Base-by-base conservation (phyloP, 2,888 invertebrate genomes). In the Orchesellides sinensis region DNA sequence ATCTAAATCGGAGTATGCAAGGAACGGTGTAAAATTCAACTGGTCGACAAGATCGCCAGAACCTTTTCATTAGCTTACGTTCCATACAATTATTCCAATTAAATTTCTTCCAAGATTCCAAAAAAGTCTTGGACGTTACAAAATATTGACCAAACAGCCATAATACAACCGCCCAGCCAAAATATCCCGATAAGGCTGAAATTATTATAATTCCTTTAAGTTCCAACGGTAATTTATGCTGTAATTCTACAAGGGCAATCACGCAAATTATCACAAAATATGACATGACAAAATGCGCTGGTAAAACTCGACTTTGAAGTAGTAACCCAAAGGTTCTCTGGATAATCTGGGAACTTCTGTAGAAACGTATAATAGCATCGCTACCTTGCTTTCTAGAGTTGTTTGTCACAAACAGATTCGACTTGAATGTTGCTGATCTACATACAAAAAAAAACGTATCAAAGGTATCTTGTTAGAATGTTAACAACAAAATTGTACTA, bases 111-210 rank as follows among this genome's bases (percentile, higher is more conserved):
- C 69, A 69, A 0, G 69, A 61, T 8, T 19, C 1, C 19, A 78
- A 8, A 32, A 78, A 78, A 19, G 17, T 59, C 0, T 12, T 12
- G 2, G 59, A 49, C 2, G 61, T 32, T 21, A 47, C 54, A 40
- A 29, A 78, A 49, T 78, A 78, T 12, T 68, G 21, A 14, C 77
- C 69, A 2, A 78, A 19, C 19, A 78, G 49, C 77, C 77, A 78
- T 21, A 78, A 29, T n/a, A 68, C 32, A 1, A 56, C 54, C 1
- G 47, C 8, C 77, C 77, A 78, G 6, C 77, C 77, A n/a, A 32
- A 8, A 21, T 5, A 23, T 0, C 54, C 77, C 2, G 77, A 23
- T 0, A 59, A 1, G 10, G 68, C 61, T 25, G 27, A n/a, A 12
- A 35, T 59, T 14, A 59, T 4, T 12, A 78, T n/a, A 2, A 69